phyloP scores from a whole-genome alignment of 2,888 invertebrate genomes.

The Pachliopta kotzebuea region DNA sequence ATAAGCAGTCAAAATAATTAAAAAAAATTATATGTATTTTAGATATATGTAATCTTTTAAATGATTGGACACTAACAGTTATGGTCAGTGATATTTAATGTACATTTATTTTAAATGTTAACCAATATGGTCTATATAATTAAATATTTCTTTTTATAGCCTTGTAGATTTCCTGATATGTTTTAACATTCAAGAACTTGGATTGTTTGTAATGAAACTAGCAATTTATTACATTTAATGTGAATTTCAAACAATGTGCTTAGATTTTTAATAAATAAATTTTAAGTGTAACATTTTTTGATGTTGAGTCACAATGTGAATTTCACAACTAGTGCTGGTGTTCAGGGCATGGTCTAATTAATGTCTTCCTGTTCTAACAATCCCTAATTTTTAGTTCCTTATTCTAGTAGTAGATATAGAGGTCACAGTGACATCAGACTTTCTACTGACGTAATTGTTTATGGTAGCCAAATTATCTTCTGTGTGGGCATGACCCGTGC shows the following conservation, averaged over 20 bases:
- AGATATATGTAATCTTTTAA: background rate
- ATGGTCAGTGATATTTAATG: background rate
- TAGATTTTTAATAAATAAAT: background rate
- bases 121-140: background rate
- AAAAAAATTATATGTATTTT: background rate
- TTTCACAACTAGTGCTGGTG: constrained; percentile 1
- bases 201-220: background rate
- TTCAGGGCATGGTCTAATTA: constrained; percentile 17
- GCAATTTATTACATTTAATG: background rate
- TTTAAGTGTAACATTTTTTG: background rate
- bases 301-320: constrained; percentile 1
- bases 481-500: constrained; percentile 18
- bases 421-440: constrained; percentile 24
- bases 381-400: constrained; percentile 5
- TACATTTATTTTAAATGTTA: background rate
- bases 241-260: background rate
- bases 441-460: constrained; percentile 27
- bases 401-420: constrained; percentile 10
- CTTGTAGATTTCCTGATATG: background rate
- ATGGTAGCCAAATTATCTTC: constrained; percentile 18
- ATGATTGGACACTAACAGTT: background rate
- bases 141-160: background rate
- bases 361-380: constrained; percentile 15
- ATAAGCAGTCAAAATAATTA: background rate
- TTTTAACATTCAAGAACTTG: background rate